Conservation (phyloP, 2,888 invertebrate species). For the Acheta domesticus region DNA sequence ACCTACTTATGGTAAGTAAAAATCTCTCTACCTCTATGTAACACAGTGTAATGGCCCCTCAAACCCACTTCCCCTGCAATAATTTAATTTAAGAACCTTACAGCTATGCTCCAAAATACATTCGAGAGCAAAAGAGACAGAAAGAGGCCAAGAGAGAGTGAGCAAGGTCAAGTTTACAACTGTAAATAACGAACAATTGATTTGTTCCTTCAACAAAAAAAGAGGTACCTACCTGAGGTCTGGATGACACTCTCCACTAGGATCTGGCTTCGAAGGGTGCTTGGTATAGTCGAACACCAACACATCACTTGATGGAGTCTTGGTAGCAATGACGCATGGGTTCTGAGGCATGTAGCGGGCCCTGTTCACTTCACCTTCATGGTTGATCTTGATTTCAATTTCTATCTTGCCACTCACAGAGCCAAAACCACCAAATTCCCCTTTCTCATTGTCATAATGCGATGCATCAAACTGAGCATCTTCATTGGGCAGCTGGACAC, state of each 20-base stretch:
- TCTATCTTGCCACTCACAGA: slow-evolving; percentile 99
- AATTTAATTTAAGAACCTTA: not conserved
- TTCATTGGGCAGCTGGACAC: slow-evolving; percentile 97
- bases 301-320: slow-evolving; percentile 98
- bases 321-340: slow-evolving; percentile 98
- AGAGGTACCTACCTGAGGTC: slow-evolving; percentile 67
- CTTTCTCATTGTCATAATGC: slow-evolving; percentile 98
- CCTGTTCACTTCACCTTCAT: slow-evolving; percentile 98
- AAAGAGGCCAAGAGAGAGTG: not conserved
- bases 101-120: not conserved
- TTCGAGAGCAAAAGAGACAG: not conserved
- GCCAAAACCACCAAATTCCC: slow-evolving; percentile 99
- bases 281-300: slow-evolving; percentile 99
- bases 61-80: too few relatives aligned
- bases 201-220: slow-evolving; percentile 36
- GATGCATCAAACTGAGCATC: slow-evolving; percentile 99
- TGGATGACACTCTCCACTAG: slow-evolving; percentile 96
- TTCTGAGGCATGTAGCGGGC: slow-evolving; percentile 99
- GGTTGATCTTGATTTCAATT: slow-evolving; percentile 99
- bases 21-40: too few relatives aligned
- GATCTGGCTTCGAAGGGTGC: slow-evolving; percentile 97
- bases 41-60: too few relatives aligned
- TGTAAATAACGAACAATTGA: too few relatives aligned
- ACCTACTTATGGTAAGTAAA: too few relatives aligned
- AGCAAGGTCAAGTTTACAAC: too few relatives aligned